Percentiles rank a stretch among this genome's conserved stretches.
These are phyloP conservation scores for Proteles cristata DNA, from an alignment of 2,113 vertebrate genomes.

Conservation along the genomic window DNA sequence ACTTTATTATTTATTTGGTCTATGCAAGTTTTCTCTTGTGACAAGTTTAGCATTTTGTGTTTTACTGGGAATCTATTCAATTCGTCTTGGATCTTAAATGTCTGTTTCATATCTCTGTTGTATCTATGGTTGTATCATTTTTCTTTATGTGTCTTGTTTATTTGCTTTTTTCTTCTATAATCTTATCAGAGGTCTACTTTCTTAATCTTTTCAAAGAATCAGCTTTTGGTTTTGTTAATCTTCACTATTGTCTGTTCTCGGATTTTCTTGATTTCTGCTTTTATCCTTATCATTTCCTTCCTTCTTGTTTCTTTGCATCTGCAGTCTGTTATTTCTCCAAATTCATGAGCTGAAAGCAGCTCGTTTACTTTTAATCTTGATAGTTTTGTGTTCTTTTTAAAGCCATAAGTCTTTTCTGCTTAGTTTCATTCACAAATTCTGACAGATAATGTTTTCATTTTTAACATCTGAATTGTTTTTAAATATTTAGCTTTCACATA, in stretches of 20 bases:
- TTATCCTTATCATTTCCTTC: not conserved
- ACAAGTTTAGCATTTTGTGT: not conserved
- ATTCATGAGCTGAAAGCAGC: not conserved
- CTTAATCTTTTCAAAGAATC: conserved; percentile 8
- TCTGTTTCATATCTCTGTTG: conserved; percentile 12
- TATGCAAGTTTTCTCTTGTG: not conserved
- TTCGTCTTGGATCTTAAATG: not conserved
- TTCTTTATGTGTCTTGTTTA: not conserved
- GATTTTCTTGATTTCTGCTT: not conserved
- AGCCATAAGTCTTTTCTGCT: not conserved
- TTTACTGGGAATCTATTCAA: not conserved
- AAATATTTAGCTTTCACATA: not conserved
- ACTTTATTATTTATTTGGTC: not conserved
- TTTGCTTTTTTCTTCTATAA: not conserved
- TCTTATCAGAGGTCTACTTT: not conserved
- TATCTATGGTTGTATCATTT: not conserved
- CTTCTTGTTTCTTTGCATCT: not conserved
- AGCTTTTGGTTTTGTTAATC: not conserved
- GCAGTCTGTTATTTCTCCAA: not conserved
- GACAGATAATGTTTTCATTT: not conserved
- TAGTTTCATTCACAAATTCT: not conserved
- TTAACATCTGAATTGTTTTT: conserved; percentile 7
- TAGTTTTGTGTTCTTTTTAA: conserved; percentile 3
- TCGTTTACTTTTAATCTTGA: not conserved
- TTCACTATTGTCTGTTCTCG: not conserved